A percentile compares a stretch with the other conserved stretches of the same genome.
These are phyloP conservation scores for Helarctos malayanus DNA, from an alignment of 2,797 vertebrate species.

Conservation along the genomic window DNA sequence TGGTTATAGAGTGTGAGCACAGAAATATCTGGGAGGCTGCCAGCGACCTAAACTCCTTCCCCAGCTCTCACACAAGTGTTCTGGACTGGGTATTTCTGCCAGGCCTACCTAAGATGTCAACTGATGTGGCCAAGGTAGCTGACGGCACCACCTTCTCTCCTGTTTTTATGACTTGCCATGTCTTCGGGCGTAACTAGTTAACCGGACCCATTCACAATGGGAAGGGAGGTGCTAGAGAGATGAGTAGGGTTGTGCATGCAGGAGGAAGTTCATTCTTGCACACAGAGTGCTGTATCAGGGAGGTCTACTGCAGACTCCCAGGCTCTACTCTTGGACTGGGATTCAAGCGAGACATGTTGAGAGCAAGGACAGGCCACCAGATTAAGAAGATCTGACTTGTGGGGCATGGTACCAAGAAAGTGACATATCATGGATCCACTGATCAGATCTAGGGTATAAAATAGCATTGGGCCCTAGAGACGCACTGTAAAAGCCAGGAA, in stretches of 20 bases:
- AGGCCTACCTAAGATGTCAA: neutral
- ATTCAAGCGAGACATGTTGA: neutral
- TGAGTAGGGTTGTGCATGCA: too few species aligned
- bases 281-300: neutral
- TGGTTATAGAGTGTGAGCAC: too few species aligned
- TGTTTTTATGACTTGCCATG: neutral
- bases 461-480: neutral
- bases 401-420: neutral
- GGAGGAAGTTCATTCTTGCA: neutral
- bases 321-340: neutral
- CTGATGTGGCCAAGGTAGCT: neutral
- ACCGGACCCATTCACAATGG: too few species aligned
- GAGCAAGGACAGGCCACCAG: neutral
- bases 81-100: neutral
- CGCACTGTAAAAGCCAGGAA: neutral
- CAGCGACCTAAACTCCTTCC: neutral
- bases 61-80: neutral
- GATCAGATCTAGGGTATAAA: neutral
- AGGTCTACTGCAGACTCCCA: rapidly evolving
- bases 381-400: neutral
- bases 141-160: neutral
- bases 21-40: neutral
- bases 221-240: neutral
- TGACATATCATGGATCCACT: neutral
- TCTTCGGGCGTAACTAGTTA: neutral